phyloP scores from a whole-genome alignment of 2,888 invertebrate genomes.

The Thecocarcelia acutangulata region DNA sequence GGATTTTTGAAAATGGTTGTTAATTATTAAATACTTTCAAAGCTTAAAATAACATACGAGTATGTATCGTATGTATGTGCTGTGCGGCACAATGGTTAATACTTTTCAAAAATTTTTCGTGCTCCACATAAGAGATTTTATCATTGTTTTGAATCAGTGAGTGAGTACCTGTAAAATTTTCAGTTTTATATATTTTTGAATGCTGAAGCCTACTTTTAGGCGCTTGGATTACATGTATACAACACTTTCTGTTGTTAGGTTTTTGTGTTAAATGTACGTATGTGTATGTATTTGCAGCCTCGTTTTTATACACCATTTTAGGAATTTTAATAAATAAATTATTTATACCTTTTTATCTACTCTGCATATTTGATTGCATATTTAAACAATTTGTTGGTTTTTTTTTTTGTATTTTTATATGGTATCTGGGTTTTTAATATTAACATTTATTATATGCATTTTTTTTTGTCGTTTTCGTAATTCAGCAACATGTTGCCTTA shows the following conservation, averaged over 20 bases:
- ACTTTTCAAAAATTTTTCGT: neutral
- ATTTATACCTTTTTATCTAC: slow-evolving; percentile 55
- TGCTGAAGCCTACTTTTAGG: slow-evolving; percentile 7
- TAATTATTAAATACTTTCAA: slow-evolving; percentile 17
- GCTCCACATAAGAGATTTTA: neutral
- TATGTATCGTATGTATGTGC: slow-evolving; percentile 7
- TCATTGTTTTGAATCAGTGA: neutral
- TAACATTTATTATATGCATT: slow-evolving; percentile 1
- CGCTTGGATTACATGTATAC: too few species aligned
- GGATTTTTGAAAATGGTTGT: neutral
- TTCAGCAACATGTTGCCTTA: slow-evolving; percentile 40
- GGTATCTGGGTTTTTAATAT: slow-evolving; percentile 5
- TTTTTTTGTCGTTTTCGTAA: slow-evolving; percentile 26
- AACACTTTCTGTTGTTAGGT: too few species aligned
- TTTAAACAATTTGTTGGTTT: slow-evolving; percentile 48
- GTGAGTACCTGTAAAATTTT: neutral
- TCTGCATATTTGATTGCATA: slow-evolving; percentile 63
- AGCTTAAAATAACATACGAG: neutral
- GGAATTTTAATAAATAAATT: slow-evolving; percentile 56
- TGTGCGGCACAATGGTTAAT: neutral
- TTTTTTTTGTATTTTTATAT: slow-evolving; percentile 8
- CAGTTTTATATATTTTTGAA: neutral
- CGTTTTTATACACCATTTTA: slow-evolving; percentile 1
- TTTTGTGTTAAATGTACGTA: too few species aligned
- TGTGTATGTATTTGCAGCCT: neutral